Conservation (phyloP, 1,140 invertebrate genomes). For the Ridgeia piscesae region DNA sequence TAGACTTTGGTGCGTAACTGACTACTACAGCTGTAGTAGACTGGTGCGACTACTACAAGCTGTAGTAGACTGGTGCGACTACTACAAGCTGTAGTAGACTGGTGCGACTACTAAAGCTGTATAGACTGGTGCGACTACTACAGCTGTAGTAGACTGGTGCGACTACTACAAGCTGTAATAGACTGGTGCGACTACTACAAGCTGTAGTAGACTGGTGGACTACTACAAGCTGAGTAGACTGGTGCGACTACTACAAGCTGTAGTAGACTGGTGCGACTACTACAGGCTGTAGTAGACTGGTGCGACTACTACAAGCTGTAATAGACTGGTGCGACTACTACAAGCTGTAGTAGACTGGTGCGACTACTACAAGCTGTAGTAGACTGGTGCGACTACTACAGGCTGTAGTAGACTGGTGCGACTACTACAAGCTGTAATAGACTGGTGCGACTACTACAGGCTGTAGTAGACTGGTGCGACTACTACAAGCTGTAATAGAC, state of each 20-base stretch:
- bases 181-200: not conserved
- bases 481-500: not conserved
- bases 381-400: not conserved
- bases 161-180: not conserved
- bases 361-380: not conserved
- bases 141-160: slow-evolving; percentile 9
- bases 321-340: not conserved
- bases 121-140: slow-evolving; percentile 5
- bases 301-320: not conserved
- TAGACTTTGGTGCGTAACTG: too few relatives aligned
- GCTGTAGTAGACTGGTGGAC: slow-evolving; percentile 13
- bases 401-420: slow-evolving; percentile 11
- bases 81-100: slow-evolving; percentile 1
- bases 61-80: slow-evolving; percentile 12
- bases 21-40: too few relatives aligned
- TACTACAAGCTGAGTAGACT: not conserved
- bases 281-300: slow-evolving; percentile 7
- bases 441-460: not conserved
- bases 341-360: slow-evolving; percentile 7
- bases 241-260: not conserved
- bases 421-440: not conserved
- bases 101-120: not conserved
- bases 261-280: slow-evolving; percentile 8
- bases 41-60: not conserved
- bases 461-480: slow-evolving; percentile 13